Conservation (phyloP, 2,888 invertebrate genomes). For the Exephanes ischioxanthus region DNA sequence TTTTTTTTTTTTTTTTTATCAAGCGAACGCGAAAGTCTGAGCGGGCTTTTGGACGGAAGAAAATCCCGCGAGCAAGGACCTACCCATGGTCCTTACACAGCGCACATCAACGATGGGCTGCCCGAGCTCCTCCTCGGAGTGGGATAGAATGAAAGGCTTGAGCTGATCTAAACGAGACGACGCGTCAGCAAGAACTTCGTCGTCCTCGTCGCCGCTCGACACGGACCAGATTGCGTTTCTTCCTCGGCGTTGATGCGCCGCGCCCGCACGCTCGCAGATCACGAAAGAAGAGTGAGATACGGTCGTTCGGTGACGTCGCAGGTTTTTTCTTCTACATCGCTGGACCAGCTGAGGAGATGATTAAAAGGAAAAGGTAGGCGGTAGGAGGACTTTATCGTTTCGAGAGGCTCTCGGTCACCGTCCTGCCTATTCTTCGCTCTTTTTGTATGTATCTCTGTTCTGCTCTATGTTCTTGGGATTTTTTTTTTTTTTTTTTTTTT, state of each 20-base stretch:
- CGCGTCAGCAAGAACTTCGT: constrained; percentile 20
- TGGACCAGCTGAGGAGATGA: constrained; percentile 30
- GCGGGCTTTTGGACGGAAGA: neutral
- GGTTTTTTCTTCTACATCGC: constrained; percentile 52
- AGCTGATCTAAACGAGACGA: constrained; percentile 5
- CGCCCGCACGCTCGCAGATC: constrained; percentile 18
- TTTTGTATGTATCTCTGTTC: constrained; percentile 22
- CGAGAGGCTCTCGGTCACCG: constrained; percentile 30
- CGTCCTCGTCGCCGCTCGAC: constrained; percentile 17
- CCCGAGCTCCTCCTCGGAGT: neutral
- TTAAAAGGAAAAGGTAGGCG: constrained; percentile 51
- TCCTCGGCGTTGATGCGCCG: constrained; percentile 21
- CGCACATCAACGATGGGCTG: neutral
- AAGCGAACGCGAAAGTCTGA: neutral
- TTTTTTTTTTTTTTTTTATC: neutral
- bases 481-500: too few species aligned
- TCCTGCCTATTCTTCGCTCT: constrained; percentile 7
- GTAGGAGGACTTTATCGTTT: constrained; percentile 23
- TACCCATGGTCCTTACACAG: neutral
- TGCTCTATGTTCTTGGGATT: neutral
- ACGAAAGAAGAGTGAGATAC: constrained; percentile 32
- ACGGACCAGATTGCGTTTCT: constrained; percentile 41
- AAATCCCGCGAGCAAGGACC: constrained; percentile 4
- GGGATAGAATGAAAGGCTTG: constrained; percentile 13
- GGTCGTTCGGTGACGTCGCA: constrained; percentile 62